Base-by-base conservation (phyloP, 2,888 invertebrate species). In the Meiosimyza platycephala region DNA sequence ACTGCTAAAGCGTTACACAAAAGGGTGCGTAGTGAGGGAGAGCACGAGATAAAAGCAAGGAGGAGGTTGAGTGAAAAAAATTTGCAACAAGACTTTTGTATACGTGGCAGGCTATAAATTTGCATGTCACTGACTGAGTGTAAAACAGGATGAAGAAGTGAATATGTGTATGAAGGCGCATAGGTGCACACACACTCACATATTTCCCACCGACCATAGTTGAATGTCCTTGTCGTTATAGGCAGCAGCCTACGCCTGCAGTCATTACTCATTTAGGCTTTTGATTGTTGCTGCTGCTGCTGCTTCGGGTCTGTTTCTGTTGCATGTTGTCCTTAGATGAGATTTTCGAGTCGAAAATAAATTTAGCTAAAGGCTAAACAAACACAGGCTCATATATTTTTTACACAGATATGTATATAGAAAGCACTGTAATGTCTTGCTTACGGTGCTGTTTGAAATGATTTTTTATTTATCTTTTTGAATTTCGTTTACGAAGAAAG, bases 351-450 rank as follows among this genome's bases (percentile, higher is more conserved):
- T 67, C 50, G 47, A 71, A 66, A 71, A 74, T 70, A 74, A 74
- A 74, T 71, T 51, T 57, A 48, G 69, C 73, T 73, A 67, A 62
- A 71, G 68, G 68, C 67, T 72, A 50, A 48, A 76, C 73, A 12
- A 12, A 68, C 75, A 76, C 75, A 74, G 75, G 72, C 74, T 76
- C 62, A 55, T 52, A 60, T 9, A 9, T 40, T 40, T 40, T 50
- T 64, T 67, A 47, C 74, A 72, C 76, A 73, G 51, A 69, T 52
- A 68, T n/a, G n/a, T n/a, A n/a, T 51, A 70, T 33, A 59, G 51
- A 65, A 40, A 40, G 40, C 40, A 40, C 9, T 40, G 40, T 40
- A 5, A 40, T 40, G 40, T 40, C 40, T 40, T 40, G 40, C 40
- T 40, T 40, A 40, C 40, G 9, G 40, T 40, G 40, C 9, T 40